phyloP scores from a whole-genome alignment of 1,140 invertebrate genomes.

The Drosophila aff. region DNA sequence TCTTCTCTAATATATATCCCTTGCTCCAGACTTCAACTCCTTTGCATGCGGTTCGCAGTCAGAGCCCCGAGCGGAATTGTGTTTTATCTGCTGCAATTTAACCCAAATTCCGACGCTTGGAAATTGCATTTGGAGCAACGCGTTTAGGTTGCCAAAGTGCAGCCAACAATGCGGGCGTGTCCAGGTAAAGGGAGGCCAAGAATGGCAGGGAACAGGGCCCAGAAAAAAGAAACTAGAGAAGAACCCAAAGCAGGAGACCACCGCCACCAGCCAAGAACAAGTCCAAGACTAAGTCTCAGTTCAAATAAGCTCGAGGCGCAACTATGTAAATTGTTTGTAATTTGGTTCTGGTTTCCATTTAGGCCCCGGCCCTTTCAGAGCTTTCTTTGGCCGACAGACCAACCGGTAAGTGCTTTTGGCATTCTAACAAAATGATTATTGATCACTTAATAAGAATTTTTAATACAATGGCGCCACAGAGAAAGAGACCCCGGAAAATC shows the following conservation, averaged over 20 bases:
- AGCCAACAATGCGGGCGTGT: constrained; percentile 65
- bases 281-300: constrained; percentile 14
- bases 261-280: constrained; percentile 8
- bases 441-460: constrained; percentile 82
- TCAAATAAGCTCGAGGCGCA: constrained; percentile 56
- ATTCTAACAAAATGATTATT: constrained; percentile 82
- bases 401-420: constrained; percentile 67
- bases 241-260: constrained; percentile 18
- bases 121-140: constrained; percentile 79
- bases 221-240: background rate
- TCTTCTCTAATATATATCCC: constrained; percentile 3
- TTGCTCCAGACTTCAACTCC: constrained; percentile 11
- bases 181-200: constrained; percentile 40
- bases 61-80: constrained; percentile 63
- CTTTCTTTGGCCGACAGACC: constrained; percentile 25
- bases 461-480: constrained; percentile 70
- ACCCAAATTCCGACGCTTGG: constrained; percentile 74
- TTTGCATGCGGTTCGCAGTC: constrained; percentile 43
- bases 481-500: constrained; percentile 11
- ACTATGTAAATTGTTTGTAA: constrained; percentile 79
- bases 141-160: constrained; percentile 61
- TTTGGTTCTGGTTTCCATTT: constrained; percentile 72
- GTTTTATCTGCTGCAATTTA: constrained; percentile 80
- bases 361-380: constrained; percentile 46
- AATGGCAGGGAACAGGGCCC: constrained; percentile 13